Conservation (phyloP, 2,113 vertebrate genomes). For the Syngnathus floridae region DNA sequence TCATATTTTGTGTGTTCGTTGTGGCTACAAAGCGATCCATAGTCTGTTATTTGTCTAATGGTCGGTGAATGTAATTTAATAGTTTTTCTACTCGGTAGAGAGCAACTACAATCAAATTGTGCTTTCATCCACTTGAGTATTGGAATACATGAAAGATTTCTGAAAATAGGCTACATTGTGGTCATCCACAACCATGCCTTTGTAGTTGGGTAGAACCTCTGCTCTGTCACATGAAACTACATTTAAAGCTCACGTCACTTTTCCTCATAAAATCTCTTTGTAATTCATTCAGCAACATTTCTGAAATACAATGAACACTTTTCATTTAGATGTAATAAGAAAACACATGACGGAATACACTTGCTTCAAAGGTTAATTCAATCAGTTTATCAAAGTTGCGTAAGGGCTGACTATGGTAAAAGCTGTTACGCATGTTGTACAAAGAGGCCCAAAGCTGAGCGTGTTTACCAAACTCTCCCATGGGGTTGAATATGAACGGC, state of each 20-base stretch:
- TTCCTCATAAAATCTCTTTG: neutral
- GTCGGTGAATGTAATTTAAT: neutral
- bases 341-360: neutral
- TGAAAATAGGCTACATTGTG: neutral
- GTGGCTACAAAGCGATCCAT: too few species aligned
- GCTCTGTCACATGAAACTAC: too few species aligned
- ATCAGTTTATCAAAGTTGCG: neutral
- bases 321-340: neutral
- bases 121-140: neutral
- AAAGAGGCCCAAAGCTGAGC: neutral
- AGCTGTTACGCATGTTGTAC: constrained; percentile 4
- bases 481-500: constrained; percentile 1
- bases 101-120: neutral
- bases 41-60: too few species aligned
- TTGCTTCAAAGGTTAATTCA: neutral
- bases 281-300: neutral
- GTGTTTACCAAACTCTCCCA: constrained; percentile 13
- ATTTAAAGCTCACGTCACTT: neutral
- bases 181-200: neutral
- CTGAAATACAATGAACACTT: neutral
- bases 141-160: neutral
- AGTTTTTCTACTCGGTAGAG: neutral
- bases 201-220: too few species aligned
- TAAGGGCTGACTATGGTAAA: neutral
- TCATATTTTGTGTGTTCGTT: too few species aligned